Base-by-base conservation (phyloP, 2,797 vertebrate species). In the Rhinella marina region DNA sequence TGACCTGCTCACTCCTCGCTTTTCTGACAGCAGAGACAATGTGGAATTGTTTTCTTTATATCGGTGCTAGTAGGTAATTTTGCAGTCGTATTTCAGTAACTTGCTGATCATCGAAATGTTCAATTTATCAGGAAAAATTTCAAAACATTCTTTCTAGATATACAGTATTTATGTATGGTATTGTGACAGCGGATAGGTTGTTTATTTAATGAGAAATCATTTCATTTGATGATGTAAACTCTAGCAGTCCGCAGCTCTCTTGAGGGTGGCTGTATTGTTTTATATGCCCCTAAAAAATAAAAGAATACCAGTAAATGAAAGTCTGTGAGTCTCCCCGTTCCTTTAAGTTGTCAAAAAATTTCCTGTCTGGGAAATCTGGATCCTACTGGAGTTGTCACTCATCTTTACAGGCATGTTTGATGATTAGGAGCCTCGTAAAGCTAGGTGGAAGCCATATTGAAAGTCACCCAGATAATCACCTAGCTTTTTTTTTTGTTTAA, bases 41-140 rank as follows among this genome's bases (percentile, higher is more conserved):
- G 27, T 32, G 66, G 73, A 23, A 50, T 14, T 3, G 17, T 73
- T 84, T 57, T 73, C n/a, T 25, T 21, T 56, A 57, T 56, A 72
- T 73, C 72, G 82, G 82, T 84, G 82, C 82, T 84, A 84, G 68
- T 59, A n/a, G 27, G 57, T 41, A 14, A 41, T 73, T 41, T 70
- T 41, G 29, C 56, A 75, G 54, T 72, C 54, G 75, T 73, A 56
- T 75, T 72, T 57, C 50, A 56, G 80, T 81, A n/a, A 81, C 64
- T 59, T 61, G 29, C 54, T 48, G 27, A 59, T 48, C 32, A 64
- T 50, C 29, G 8, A 73, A 84, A 72, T 6, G 50, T 83, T 59
- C 57, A 25, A 57, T 2, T 64, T 29, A 73, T 73, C 2, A 27
- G 12, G 7, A 72, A 48, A 59, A 48, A 16, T 14, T 82, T 82